These are phyloP conservation scores for Latheticus oryzae DNA, from an alignment of 2,888 invertebrate species.

Conservation along the genomic window DNA sequence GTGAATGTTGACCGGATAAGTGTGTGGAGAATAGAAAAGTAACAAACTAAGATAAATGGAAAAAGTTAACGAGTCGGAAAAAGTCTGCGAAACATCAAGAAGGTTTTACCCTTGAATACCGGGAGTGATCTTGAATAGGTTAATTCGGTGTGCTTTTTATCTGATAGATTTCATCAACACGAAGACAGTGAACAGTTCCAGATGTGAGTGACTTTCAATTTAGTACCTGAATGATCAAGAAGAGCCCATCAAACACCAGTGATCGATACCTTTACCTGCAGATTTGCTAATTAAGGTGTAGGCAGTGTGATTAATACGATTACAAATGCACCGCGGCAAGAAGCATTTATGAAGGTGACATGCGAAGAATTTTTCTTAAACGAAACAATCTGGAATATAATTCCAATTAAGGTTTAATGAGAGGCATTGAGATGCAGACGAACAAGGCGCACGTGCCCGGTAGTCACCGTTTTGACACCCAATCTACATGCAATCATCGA, in stretches of 20 bases:
- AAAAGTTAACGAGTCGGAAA: conserved; percentile 57
- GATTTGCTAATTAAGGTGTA: conserved; percentile 59
- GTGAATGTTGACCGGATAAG: conserved; percentile 60
- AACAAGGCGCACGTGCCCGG: conserved; percentile 45
- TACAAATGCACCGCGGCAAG: conserved; percentile 45
- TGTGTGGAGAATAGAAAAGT: conserved; percentile 60
- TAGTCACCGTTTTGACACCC: conserved; percentile 53
- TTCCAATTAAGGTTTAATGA: conserved; percentile 45
- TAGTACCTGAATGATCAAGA: conserved; percentile 58
- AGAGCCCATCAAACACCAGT: conserved; percentile 39
- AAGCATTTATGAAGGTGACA: conserved; percentile 45
- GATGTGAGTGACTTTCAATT: conserved; percentile 61
- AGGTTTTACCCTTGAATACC: conserved; percentile 26
- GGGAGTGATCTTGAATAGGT: conserved; percentile 26
- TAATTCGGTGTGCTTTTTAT: conserved; percentile 18
- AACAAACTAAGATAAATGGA: conserved; percentile 64
- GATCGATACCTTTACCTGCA: conserved; percentile 53
- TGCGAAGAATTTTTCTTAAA: conserved; percentile 35
- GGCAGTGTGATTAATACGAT: conserved; percentile 60
- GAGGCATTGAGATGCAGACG: conserved; percentile 29
- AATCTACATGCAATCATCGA: conserved; percentile 57
- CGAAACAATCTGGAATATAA: conserved; percentile 40
- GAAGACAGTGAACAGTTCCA: conserved; percentile 48
- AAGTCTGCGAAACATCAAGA: conserved; percentile 55
- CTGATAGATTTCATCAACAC: conserved; percentile 46